Percentiles rank a stretch among this genome's conserved stretches.
phyloP scores from a whole-genome alignment of 2,797 vertebrate genomes.

The Moxostoma hubbsi region DNA sequence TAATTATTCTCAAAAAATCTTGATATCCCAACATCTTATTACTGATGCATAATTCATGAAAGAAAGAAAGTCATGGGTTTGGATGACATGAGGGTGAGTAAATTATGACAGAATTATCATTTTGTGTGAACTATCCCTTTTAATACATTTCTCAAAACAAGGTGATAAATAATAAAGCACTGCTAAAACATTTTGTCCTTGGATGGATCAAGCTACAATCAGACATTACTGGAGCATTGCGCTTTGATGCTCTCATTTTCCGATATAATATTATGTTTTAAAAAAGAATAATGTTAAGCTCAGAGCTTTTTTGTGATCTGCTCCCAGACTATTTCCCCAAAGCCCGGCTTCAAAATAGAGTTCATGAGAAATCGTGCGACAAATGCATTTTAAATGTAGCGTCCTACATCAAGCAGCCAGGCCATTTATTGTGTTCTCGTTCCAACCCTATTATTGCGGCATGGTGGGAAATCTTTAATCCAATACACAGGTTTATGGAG shows the following conservation, averaged over 20 bases:
- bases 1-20: too few relatives aligned
- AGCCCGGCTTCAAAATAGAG: conserved; percentile 61
- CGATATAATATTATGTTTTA: conserved; percentile 38
- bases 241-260: conserved; percentile 21
- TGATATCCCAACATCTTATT: too few relatives aligned
- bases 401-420: conserved; percentile 66
- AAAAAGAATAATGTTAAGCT: conserved; percentile 68
- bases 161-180: conserved; percentile 9
- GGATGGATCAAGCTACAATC: background rate
- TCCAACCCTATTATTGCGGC: conserved; percentile 62
- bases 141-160: conserved; percentile 11
- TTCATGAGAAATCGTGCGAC: conserved; percentile 56
- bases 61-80: too few relatives aligned
- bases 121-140: too few relatives aligned
- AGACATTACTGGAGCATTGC: background rate
- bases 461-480: conserved; percentile 69
- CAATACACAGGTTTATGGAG: conserved; percentile 69
- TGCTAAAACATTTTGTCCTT: background rate
- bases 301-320: conserved; percentile 40
- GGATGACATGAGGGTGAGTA: too few relatives aligned
- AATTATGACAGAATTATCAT: too few relatives aligned
- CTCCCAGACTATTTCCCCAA: conserved; percentile 60
- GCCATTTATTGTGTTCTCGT: conserved; percentile 65
- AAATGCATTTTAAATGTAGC: conserved; percentile 57
- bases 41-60: too few relatives aligned